Base-by-base conservation (phyloP, 2,888 invertebrate species). In the Hydrotaea diabolus region DNA sequence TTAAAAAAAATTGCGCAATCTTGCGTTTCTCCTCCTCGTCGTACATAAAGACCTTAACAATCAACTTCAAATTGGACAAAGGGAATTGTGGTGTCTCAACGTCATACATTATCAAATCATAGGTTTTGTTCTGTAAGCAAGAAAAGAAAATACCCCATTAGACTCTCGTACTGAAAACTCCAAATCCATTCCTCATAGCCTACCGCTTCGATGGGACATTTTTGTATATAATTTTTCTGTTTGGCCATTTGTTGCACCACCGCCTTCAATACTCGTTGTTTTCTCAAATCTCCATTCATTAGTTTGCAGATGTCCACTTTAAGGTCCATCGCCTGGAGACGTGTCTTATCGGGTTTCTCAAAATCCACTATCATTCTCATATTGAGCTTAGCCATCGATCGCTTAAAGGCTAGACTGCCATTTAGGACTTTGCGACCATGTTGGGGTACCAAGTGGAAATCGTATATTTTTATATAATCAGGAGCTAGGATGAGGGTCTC, bases 41-140 rank as follows among this genome's bases (percentile, higher is more conserved):
- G 2, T 36, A 66, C 5, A 57, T 2, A 13, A 31, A 9, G 11
- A 77, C 7, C 7, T 26, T 26, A 11, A 17, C 11, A 4, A 31
- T 8, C 19, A 78, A 69, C 77, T 82, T 78, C n/a, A 71, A 39
- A 75, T 82, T 74, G 11, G 71, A 17, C 55, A 78, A 43, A 13
- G 82, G 77, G 75, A 82, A 82, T 13, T 74, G 26, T 15, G 13
- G 53, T 3, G n/a, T 31, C 0, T n/a, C 17, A 0, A 75, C 11
- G n/a, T 43, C 3, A 2, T 62, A 75, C 39, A 71, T 19, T 3
- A 71, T 23, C 53, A 78, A 62, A 9, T 36, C 39, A 82, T 55
- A 82, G 3, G 43, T 55, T 46, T 49, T 49, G n/a, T 75, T 75
- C 74, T 82, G 43, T n/a, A n/a, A n/a, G 31, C 21, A 23, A 21